phyloP scores from a whole-genome alignment of 2,113 vertebrate genomes.

The Hippoglossus stenolepis region DNA sequence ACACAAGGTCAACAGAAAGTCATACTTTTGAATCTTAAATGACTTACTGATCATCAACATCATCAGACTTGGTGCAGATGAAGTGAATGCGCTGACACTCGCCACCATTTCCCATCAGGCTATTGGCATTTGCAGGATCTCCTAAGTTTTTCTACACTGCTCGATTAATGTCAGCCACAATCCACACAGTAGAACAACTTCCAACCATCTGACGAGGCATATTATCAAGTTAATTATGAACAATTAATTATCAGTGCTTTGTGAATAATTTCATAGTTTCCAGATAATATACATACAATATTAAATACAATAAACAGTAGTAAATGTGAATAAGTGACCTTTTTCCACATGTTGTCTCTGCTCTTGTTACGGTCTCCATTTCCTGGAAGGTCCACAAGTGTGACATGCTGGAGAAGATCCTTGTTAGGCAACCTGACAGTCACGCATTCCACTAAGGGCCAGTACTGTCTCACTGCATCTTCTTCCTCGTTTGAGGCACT shows the following conservation, averaged over 20 bases:
- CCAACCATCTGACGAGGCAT: conserved; percentile 44
- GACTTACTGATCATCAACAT: conserved; percentile 1
- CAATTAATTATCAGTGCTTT: not conserved
- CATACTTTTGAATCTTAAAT: not conserved
- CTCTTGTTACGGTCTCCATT: conserved; percentile 66
- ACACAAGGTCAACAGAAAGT: not conserved
- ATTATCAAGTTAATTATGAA: not conserved
- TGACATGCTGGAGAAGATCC: conserved; percentile 50
- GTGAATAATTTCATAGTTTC: too few relatives aligned
- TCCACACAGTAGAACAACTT: conserved; percentile 65
- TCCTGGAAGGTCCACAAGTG: conserved; percentile 71
- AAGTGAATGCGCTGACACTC: conserved; percentile 58
- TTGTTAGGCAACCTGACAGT: conserved; percentile 51
- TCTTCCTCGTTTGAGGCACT: not conserved
- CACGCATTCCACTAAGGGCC: conserved; percentile 71
- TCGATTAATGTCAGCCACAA: conserved; percentile 60
- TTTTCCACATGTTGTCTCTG: conserved; percentile 66
- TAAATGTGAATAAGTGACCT: conserved; percentile 10
- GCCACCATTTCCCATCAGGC: conserved; percentile 60
- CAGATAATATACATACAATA: not conserved
- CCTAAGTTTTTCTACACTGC: conserved; percentile 61
- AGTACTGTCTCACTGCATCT: conserved; percentile 19
- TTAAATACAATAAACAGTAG: not conserved
- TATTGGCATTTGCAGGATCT: conserved; percentile 39
- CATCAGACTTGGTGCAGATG: conserved; percentile 70